Base-by-base conservation (phyloP, 1,140 invertebrate species). In the Uloborus diversus region DNA sequence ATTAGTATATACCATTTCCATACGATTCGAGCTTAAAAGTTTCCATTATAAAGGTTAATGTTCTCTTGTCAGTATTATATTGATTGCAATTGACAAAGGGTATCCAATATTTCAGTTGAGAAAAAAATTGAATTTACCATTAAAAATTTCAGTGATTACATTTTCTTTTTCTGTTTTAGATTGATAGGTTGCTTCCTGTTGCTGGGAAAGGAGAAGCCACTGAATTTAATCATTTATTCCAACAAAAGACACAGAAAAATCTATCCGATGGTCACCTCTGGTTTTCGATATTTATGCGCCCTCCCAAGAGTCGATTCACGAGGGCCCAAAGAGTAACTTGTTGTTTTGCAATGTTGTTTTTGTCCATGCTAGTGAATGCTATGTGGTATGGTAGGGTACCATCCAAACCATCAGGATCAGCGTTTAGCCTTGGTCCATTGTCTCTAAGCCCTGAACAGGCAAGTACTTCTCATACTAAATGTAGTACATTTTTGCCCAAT, bases 191-290 rank as follows among this genome's bases (percentile, higher is more conserved):
- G n/a, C 82, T 90, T 35, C 88, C 89, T 4, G 89, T 89, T 2
- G 88, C 89, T n/a, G 88, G 84, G n/a, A 79, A 80, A 64, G 84
- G 81, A 14, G 84, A 84, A 79, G 83, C 84, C 33, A 84, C 83
- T 0, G 86, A 89, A 69, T 89, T 89, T 68, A 82, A 84, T 23
- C 88, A 89, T 82, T 82, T 89, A 59, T 89, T 90, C 83, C 81
- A 86, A 4, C 85, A 87, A 61, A 86, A 85, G 20, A 85, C 87
- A 0, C 84, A 85, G 32, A 87, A 88, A 80, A 88, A 88, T 65
- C 83, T 90, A 0, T 85, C 86, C 17, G 89, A 90, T 82, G 89
- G 89, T 33, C 90, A 90, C 83, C 83, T 90, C 9, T 90, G 90
- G 90, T 89, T 90, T 81, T 89, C 89, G 11, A 86, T 90, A 4